Evolutionary conservation across 2,888 invertebrate genomes (phyloP).

Genomic region (Cataglyphis altisquamis): DNA sequence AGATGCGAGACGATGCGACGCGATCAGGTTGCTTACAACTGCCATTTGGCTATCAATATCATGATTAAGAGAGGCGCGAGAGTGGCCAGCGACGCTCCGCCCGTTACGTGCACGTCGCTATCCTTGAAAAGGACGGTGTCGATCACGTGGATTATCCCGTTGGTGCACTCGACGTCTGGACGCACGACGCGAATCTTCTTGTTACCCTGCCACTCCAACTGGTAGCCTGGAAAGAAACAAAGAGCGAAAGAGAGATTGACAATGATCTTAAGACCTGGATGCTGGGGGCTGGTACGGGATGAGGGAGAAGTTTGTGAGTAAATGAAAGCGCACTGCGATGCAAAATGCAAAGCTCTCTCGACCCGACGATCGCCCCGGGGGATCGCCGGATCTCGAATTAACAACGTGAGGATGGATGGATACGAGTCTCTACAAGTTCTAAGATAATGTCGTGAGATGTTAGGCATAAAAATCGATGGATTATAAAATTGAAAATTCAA

Average conservation of each 20-base stretch:
- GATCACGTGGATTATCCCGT: slow-evolving; percentile 98
- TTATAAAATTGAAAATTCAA: not conserved
- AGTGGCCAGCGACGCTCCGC: slow-evolving; percentile 84
- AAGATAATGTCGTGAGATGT: slow-evolving; percentile 9
- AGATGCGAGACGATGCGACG: slow-evolving; percentile 51
- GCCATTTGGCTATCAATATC: slow-evolving; percentile 85
- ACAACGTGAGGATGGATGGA: not conserved
- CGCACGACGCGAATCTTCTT: slow-evolving; percentile 94
- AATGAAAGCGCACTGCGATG: slow-evolving; percentile 45
- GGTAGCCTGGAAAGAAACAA: slow-evolving; percentile 90
- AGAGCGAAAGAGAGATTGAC: slow-evolving; percentile 50
- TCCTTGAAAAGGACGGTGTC: slow-evolving; percentile 94
- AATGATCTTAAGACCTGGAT: slow-evolving; percentile 5
- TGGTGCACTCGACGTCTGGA: slow-evolving; percentile 97
- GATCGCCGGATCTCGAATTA: slow-evolving; percentile 15
- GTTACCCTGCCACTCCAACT: slow-evolving; percentile 93
- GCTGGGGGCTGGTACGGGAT: not conserved
- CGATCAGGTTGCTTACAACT: slow-evolving; percentile 79
- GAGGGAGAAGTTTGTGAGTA: not conserved
- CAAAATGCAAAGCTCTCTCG: slow-evolving; percentile 37
- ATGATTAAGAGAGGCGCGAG: slow-evolving; percentile 85
- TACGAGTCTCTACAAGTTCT: not conserved
- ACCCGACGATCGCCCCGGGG: not conserved
- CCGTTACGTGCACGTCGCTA: slow-evolving; percentile 92
- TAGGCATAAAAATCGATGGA: not conserved